Evolutionary conservation across 2,888 invertebrate genomes (phyloP).

Genomic region (Sicus ferrugineus): DNA sequence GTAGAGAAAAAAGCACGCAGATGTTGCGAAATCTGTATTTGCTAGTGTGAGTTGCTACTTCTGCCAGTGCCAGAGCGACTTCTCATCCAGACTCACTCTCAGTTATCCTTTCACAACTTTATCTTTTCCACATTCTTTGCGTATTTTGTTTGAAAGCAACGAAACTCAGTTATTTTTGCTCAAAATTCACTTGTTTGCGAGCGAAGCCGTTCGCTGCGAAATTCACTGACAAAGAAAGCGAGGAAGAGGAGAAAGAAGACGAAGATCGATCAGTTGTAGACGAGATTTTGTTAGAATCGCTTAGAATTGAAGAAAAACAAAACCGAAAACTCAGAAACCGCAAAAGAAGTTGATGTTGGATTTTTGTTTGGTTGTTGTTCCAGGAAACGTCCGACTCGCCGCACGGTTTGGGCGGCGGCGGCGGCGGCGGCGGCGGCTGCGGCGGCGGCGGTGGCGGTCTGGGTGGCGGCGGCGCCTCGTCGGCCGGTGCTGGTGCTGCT

Average conservation of each 20-base stretch:
- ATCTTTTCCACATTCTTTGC: constrained; percentile 28
- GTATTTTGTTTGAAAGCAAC: constrained; percentile 35
- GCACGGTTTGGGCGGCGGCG: constrained; percentile 71
- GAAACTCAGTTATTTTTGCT: not conserved
- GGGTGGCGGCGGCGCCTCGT: constrained; percentile 44
- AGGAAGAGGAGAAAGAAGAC: constrained; percentile 33
- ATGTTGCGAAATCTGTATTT: too few species aligned
- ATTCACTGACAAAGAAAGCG: constrained; percentile 38
- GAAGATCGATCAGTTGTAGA: constrained; percentile 44
- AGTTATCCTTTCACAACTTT: not conserved
- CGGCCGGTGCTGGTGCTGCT: constrained; percentile 35
- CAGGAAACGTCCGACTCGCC: constrained; percentile 80
- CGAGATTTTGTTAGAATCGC: constrained; percentile 44
- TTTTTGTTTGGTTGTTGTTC: constrained; percentile 80
- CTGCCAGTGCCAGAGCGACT: too few species aligned
- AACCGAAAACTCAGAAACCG: constrained; percentile 46
- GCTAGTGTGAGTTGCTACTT: too few species aligned
- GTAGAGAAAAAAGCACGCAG: too few species aligned
- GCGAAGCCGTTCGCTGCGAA: too few species aligned
- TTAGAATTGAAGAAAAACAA: constrained; percentile 38
- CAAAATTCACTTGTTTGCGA: too few species aligned
- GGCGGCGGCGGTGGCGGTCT: constrained; percentile 49
- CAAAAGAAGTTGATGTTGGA: constrained; percentile 87
- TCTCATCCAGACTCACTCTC: too few species aligned
- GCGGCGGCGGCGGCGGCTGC: constrained; percentile 50